Evolutionary conservation across 2,797 vertebrate genomes (phyloP), one percentile per base, ranked within the genome.

Genomic region (Sebastes hopkinsi): DNA sequence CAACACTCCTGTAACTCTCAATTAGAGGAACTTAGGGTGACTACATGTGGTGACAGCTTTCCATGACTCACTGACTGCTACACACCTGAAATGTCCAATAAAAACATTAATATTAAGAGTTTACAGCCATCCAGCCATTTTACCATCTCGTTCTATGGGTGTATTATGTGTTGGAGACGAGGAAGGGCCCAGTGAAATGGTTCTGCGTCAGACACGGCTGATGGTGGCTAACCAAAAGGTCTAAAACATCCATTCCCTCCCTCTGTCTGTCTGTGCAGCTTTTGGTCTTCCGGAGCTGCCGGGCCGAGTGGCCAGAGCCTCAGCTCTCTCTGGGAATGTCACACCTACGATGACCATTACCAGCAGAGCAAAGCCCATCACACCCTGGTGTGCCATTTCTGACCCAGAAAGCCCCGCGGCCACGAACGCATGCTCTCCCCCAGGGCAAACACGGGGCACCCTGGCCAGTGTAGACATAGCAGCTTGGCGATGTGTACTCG

Each of bases 401-500:
- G 88, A 91, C 82, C 83, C 74, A 88, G 77, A 79, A 52, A 88
- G 81, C 85, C 85, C 79, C 66, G 64, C 20, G 55, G 89, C 80
- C 75, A 86, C 66, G 65, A 91, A 82, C 89, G 92, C 82, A 91
- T 91, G 90, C 88, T 88, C 86, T 85, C 79, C 88, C 88, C 86
- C 68, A 87, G 90, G 88, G 87, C 89, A 95, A 95, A 95, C 91
- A 92, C 52, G 81, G 92, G 89, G 81, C 87, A 87, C 84, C 89
- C 89, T 62, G 79, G 86, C 74, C 87, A 76, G 68, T 93, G 93
- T 94, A 84, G 91, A 95, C 88, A 89, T 95, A 94, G 87, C 93
- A 91, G 85, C 87, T 86, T 50, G 87, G 79, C 90, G 92, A 94
- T 95, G 94, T 95, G 95, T 95, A 95, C 91, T 95, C 90, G 77